These are phyloP conservation scores for Cryptomyrus ogoouensis DNA, from an alignment of 2,113 vertebrate genomes.

Conservation along the genomic window DNA sequence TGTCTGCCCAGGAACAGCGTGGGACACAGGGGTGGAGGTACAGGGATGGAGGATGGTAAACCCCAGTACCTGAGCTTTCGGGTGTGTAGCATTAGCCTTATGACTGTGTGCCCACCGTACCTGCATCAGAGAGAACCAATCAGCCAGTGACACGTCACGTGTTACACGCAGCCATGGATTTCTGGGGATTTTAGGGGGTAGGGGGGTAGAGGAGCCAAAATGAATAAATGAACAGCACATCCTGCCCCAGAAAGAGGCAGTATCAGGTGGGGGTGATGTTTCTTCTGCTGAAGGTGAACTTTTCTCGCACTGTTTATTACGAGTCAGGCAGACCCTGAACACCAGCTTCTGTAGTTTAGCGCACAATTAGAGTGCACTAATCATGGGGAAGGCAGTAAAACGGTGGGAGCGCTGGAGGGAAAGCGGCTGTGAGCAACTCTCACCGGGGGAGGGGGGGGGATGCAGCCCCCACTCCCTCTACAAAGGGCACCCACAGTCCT, in stretches of 20 bases:
- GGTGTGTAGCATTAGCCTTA: neutral
- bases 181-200: neutral
- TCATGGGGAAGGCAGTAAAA: slow-evolving; percentile 60
- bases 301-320: slow-evolving; percentile 39
- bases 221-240: neutral
- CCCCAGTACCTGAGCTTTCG: neutral
- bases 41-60: neutral
- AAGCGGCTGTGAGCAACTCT: neutral
- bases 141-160: neutral
- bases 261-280: neutral
- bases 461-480: slow-evolving; percentile 11
- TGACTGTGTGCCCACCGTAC: neutral
- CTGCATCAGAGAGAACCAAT: neutral
- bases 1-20: neutral
- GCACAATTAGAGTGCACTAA: slow-evolving; percentile 62
- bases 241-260: neutral
- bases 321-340: slow-evolving; percentile 61
- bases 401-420: slow-evolving; percentile 32
- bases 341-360: slow-evolving; percentile 54
- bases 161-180: neutral
- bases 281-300: neutral
- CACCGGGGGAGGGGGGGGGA: neutral
- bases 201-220: neutral
- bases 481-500: slow-evolving; percentile 36
- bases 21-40: neutral